Evolutionary conservation across 2,888 invertebrate species (phyloP).

Genomic region (Sarcophaga variegata): DNA sequence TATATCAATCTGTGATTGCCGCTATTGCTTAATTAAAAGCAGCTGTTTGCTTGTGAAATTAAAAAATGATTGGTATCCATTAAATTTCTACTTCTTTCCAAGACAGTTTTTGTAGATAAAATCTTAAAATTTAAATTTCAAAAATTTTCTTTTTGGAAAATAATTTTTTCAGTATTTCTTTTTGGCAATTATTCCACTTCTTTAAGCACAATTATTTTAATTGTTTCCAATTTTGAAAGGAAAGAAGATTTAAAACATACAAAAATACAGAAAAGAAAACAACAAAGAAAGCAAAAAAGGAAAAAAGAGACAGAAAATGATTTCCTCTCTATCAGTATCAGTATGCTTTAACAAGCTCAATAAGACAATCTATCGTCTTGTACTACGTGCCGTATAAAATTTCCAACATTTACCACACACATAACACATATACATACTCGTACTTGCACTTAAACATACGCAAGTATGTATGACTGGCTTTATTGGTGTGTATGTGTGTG

Average conservation of each 20-base stretch:
- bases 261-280: too few species aligned
- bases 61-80: not conserved
- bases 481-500: not conserved
- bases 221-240: not conserved
- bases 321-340: not conserved
- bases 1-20: too few species aligned
- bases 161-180: not conserved
- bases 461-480: not conserved
- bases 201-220: not conserved
- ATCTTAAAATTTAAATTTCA: not conserved
- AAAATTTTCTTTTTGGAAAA: too few species aligned
- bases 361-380: not conserved
- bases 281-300: not conserved
- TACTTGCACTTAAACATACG: not conserved
- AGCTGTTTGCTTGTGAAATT: too few species aligned
- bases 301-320: not conserved
- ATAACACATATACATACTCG: not conserved
- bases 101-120: not conserved
- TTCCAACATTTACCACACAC: slow-evolving; percentile 7
- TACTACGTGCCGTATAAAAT: slow-evolving; percentile 19
- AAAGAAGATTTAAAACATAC: too few species aligned
- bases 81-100: not conserved
- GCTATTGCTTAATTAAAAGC: too few species aligned
- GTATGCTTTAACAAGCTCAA: not conserved
- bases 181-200: not conserved